These are phyloP conservation scores for Pristiophorus japonicus DNA, from an alignment of 2,113 vertebrate species.

Conservation along the genomic window DNA sequence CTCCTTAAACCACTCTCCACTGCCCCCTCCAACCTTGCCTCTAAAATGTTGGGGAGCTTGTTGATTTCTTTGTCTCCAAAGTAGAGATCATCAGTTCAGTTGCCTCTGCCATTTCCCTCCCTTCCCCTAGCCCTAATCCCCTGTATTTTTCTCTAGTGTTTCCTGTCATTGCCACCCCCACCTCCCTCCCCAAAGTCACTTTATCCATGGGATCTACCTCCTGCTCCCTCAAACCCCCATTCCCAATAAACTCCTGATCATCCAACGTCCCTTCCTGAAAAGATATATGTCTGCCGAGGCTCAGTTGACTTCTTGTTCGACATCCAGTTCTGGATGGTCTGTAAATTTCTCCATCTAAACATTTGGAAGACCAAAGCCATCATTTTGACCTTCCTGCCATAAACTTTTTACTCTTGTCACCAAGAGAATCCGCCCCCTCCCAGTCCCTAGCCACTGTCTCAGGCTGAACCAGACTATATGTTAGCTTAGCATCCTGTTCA, in stretches of 20 bases:
- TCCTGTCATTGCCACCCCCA: not conserved
- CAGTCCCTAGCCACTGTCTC: not conserved
- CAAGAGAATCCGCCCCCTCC: not conserved
- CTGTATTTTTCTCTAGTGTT: not conserved
- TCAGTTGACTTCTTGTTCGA: not conserved
- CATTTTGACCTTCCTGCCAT: not conserved
- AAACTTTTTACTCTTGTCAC: not conserved
- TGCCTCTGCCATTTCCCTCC: not conserved
- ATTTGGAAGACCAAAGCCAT: not conserved
- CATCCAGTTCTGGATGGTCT: not conserved
- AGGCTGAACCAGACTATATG: not conserved
- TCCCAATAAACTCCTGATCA: not conserved
- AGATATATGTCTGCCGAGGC: not conserved
- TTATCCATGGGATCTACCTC: not conserved
- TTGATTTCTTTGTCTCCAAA: not conserved
- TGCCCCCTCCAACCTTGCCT: not conserved
- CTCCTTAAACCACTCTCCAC: not conserved
- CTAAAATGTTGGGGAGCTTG: not conserved
- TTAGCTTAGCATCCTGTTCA: not conserved
- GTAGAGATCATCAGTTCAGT: not conserved
- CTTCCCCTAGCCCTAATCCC: not conserved
- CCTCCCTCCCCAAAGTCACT: not conserved
- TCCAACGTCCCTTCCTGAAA: not conserved
- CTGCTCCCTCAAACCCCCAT: not conserved
- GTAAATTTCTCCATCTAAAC: not conserved